A percentile compares a stretch with the other conserved stretches of the same genome.
phyloP scores from a whole-genome alignment of 2,888 invertebrate species.

The Cepaea hortensis region DNA sequence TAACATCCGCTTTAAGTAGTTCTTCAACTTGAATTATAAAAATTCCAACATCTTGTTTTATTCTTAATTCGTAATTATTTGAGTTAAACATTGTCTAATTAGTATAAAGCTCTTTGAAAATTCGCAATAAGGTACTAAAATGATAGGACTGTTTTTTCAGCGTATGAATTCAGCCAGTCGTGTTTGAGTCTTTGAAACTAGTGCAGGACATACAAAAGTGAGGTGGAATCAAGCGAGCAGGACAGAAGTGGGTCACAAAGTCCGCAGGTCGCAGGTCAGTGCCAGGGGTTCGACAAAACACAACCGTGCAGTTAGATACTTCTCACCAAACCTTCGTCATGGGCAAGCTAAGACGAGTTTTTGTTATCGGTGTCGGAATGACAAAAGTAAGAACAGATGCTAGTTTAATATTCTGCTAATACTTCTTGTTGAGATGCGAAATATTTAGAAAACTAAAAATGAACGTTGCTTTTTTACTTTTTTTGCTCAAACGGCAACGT shows the following conservation, averaged over 20 bases:
- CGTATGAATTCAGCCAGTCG: slow-evolving; percentile 36
- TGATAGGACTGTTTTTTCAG: slow-evolving; percentile 28
- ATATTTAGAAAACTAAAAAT: too few relatives aligned
- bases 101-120: neutral
- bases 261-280: neutral
- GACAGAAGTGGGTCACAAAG: neutral
- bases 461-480: too few relatives aligned
- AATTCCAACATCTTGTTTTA: neutral
- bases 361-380: slow-evolving; percentile 97
- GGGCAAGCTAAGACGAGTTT: slow-evolving; percentile 79
- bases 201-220: slow-evolving; percentile 26
- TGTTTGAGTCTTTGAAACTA: slow-evolving; percentile 41
- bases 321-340: neutral
- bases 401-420: neutral
- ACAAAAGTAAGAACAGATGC: slow-evolving; percentile 83
- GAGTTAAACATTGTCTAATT: neutral
- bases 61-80: neutral
- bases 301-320: neutral
- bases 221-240: slow-evolving; percentile 37
- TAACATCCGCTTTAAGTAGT: slow-evolving; percentile 47
- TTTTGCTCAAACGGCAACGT: too few relatives aligned
- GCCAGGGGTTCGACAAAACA: neutral
- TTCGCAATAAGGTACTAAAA: neutral
- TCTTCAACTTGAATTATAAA: slow-evolving; percentile 1
- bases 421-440: too few relatives aligned